A percentile compares a stretch with the other conserved stretches of the same genome.
Conservation (phyloP, 2,113 vertebrate genomes). For the Xiphias gladius region DNA sequence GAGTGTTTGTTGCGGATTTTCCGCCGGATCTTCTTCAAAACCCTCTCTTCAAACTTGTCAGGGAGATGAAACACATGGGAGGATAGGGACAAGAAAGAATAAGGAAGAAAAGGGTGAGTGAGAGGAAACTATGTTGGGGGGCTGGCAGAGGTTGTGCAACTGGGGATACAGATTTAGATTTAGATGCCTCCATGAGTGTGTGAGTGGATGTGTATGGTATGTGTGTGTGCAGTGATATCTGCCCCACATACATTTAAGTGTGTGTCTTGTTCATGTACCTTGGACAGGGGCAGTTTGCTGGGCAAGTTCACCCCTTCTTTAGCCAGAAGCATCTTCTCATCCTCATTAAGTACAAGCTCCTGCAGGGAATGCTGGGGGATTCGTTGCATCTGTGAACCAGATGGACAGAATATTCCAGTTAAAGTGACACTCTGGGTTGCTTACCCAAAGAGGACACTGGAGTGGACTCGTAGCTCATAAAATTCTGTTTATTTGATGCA, state of each 20-base stretch:
- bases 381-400: constrained; percentile 71
- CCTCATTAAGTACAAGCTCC: constrained; percentile 92
- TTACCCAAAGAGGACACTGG: constrained; percentile 1
- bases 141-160: constrained; percentile 22
- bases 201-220: not conserved
- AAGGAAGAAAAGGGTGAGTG: constrained; percentile 3
- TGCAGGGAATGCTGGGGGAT: constrained; percentile 79
- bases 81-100: constrained; percentile 28
- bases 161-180: constrained; percentile 32
- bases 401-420: constrained; percentile 46
- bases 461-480: not conserved
- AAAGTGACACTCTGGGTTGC: not conserved
- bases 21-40: constrained; percentile 94
- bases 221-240: constrained; percentile 10
- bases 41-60: constrained; percentile 90
- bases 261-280: constrained; percentile 81
- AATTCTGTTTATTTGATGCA: constrained; percentile 11
- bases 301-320: constrained; percentile 93
- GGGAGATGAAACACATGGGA: constrained; percentile 58
- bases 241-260: constrained; percentile 16
- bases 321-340: constrained; percentile 93
- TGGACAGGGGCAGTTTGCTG: constrained; percentile 92
- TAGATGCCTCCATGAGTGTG: constrained; percentile 4
- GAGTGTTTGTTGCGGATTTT: constrained; percentile 97
- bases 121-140: constrained; percentile 39